Evolutionary conservation across 2,888 invertebrate species (phyloP), one percentile per base, ranked within the genome.

Genomic region (Galerucella calmariensis): DNA sequence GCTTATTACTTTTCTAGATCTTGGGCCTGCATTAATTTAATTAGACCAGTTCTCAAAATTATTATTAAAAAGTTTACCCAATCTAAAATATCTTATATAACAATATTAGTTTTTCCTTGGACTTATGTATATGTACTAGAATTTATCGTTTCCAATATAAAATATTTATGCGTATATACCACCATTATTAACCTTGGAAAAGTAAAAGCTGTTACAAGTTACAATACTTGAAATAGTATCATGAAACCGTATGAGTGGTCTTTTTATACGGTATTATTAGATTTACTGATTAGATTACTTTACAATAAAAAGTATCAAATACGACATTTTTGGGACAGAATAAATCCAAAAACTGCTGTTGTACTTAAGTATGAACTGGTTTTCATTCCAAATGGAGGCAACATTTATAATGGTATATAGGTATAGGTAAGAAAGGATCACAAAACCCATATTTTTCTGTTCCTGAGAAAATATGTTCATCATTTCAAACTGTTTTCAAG

Each of bases 201-300:
- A 62, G 62, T 62, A 62, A 62, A 62, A 62, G 62, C n/a, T 14
- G 62, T 41, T n/a, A n/a, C n/a, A n/a, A n/a, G n/a, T n/a, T 14
- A 35, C n/a, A 35, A 1, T 61, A 41, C 35, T 35, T 24, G 2
- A 59, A 27, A 59, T 59, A 59, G 59, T 56, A 16, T 35, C 35
- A 35, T 41, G 62, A 62, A 62, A n/a, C 41, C 62, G 14, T 62
- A 62, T 35, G 24, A 53, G 53, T 53, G 14, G 16, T 53, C 35
- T 53, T 53, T 53, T 53, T n/a, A 53, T 53, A 53, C 53, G 14
- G 53, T n/a, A 53, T 53, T 53, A 53, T 53, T 53, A 6, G 5
- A 53, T 53, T 53, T 16, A 53, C 53, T 53, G 53, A 53, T 53
- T 53, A 53, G 53, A 53, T 53, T 53, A 53, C 16, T 53, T 1